Base-by-base conservation (phyloP, 2,113 vertebrate genomes). In the Tyrannus savana region DNA sequence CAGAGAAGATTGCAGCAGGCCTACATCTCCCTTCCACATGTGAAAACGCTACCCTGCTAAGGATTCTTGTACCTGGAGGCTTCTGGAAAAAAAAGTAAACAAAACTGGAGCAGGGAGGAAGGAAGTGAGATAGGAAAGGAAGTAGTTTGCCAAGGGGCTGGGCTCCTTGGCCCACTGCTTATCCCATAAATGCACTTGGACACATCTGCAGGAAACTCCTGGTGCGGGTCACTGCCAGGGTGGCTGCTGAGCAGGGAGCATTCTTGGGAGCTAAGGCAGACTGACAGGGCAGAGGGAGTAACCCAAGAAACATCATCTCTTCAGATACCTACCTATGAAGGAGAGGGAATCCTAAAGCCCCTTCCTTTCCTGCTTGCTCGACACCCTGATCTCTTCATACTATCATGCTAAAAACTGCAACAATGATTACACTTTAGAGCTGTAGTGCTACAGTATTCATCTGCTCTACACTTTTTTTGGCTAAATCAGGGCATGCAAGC, bases 91-190 rank as follows among this genome's bases (percentile, higher is more conserved):
- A 14, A 31, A 14, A 44, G 12, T 4, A 24, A 62, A 41, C 15
- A 31, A 22, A 87, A 37, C 12, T 50, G 28, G 12, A 80, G 15
- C 24, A 62, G 17, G 12, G 16, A 88, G 31, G 18, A 69, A 73
- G 59, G 37, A 67, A 87, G 30, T 18, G 30, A 85, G 25, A 39
- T 12, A 77, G 17, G 30, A 58, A 68, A 64, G 50, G 50, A 49
- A 39, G 27, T 3, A 7, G 2, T 59, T 67, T 72, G 19, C 31
- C 0, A 0, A 84, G 72, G 47, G 44, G 7, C 10, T 9, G n/a
- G 37, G 30, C 27, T 12, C 42, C 22, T 72, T 47, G 37, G 63
- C 31, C 24, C 25, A 33, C n/a, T 39, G 27, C 12, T 75, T 64
- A 66, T 50, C 16, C 30, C 12, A 8, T 44, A 35, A 14, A 33